Evolutionary conservation across 1,140 invertebrate species (phyloP).

Genomic region (Zaprionus davidi): DNA sequence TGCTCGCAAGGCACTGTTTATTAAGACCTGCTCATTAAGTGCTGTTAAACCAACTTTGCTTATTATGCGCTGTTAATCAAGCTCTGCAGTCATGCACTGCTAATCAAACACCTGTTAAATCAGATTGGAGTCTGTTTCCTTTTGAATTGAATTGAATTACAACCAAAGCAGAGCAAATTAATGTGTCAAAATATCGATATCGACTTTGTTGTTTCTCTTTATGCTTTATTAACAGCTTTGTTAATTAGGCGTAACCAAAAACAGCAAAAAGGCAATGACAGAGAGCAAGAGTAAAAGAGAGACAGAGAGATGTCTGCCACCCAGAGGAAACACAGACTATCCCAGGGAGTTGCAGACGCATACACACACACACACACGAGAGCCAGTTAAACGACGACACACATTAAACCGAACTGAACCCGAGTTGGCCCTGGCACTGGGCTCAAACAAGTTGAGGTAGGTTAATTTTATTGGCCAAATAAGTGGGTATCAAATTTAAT

Average conservation of each 20-base stretch:
- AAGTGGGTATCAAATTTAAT: constrained; percentile 83
- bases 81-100: background rate
- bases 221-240: background rate
- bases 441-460: constrained; percentile 74
- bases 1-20: background rate
- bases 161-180: background rate
- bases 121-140: background rate
- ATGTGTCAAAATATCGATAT: background rate
- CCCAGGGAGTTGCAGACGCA: constrained; percentile 16
- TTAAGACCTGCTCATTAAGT: background rate
- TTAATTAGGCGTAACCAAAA: constrained; percentile 11
- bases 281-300: background rate
- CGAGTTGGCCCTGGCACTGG: constrained; percentile 35
- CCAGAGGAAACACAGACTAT: constrained; percentile 9
- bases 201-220: background rate
- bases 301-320: background rate
- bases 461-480: constrained; percentile 83
- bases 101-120: background rate
- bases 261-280: background rate
- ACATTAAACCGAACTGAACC: constrained; percentile 52
- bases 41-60: background rate
- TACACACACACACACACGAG: constrained; percentile 38
- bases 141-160: background rate
- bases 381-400: constrained; percentile 38
- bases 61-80: background rate